Conservation (phyloP, 2,888 invertebrate species). For the Barypeithes pellucidus region DNA sequence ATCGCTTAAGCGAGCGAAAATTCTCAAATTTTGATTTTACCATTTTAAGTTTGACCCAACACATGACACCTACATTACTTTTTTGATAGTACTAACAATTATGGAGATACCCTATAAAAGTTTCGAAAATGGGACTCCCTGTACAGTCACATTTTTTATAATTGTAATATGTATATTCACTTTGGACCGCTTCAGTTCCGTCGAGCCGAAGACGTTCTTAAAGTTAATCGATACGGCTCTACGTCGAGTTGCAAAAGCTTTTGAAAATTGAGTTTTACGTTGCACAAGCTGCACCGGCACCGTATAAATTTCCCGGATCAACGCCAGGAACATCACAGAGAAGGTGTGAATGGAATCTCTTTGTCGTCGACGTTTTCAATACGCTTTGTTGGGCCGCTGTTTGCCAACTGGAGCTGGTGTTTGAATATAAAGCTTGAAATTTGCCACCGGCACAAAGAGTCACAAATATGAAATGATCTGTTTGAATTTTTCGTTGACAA, state of each 20-base stretch:
- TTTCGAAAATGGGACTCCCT: too few species aligned
- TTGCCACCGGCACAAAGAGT: constrained; percentile 4
- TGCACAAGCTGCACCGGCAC: constrained; percentile 6
- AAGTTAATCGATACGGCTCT: neutral
- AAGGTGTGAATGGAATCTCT: constrained; percentile 14
- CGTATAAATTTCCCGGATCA: constrained; percentile 17
- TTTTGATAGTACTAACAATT: too few species aligned
- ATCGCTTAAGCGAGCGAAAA: too few species aligned
- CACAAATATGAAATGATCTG: neutral
- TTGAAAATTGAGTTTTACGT: constrained; percentile 12
- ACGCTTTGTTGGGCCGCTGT: constrained; percentile 15
- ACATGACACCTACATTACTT: too few species aligned
- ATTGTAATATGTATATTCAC: too few species aligned
- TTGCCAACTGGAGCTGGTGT: constrained; percentile 7
- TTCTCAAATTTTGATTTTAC: too few species aligned
- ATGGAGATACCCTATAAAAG: too few species aligned
- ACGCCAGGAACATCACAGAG: constrained; percentile 15
- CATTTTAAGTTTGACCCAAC: too few species aligned
- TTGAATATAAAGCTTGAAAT: constrained; percentile 9
- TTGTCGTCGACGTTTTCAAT: constrained; percentile 7
- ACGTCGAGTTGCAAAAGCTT: neutral
- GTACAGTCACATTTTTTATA: too few species aligned
- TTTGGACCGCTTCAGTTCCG: too few species aligned
- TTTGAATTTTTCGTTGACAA: constrained; percentile 14
- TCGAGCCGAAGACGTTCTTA: neutral